phyloP scores from a whole-genome alignment of 2,113 vertebrate species.

The Phoxinus phoxinus region DNA sequence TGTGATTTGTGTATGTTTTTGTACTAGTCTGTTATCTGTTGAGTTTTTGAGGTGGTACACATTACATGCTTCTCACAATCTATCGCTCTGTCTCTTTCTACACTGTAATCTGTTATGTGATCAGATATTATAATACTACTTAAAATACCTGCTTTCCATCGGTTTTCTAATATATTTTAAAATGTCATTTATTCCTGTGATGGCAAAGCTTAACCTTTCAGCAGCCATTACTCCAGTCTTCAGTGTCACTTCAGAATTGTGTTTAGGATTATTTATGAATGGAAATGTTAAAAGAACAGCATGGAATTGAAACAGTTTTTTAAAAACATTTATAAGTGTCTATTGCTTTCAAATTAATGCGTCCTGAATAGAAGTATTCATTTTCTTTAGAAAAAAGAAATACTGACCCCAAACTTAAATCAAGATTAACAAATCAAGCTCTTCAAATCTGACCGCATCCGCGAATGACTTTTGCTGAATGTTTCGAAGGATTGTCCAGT shows the following conservation, averaged over 20 bases:
- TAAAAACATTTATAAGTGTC: no score
- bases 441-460: not conserved
- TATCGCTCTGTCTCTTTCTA: not conserved
- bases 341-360: no score
- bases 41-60: conserved; percentile 1
- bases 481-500: not conserved
- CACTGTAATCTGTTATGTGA: not conserved
- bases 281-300: not conserved
- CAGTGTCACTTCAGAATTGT: not conserved
- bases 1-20: not conserved
- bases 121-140: not conserved
- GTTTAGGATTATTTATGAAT: not conserved
- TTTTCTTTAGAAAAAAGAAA: not conserved
- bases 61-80: not conserved
- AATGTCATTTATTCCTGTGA: not conserved
- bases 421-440: not conserved
- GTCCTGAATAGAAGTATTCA: no score
- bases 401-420: not conserved
- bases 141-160: not conserved
- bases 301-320: not conserved
- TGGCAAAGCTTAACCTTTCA: not conserved
- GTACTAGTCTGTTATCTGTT: not conserved
- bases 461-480: not conserved
- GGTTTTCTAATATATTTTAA: not conserved
- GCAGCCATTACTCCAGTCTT: not conserved